These are phyloP conservation scores for human (Homo sapiens) DNA, from an alignment of 2,113 vertebrate genomes.

Conservation along the genomic window GRCh38 chr6:91344501-91345000, in stretches of 20 bases:
- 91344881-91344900: not conserved
- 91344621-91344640: not conserved
- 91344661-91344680: not conserved
- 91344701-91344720: not conserved
- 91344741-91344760: not conserved
- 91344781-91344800: not conserved
- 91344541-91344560: not conserved
- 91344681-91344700: not conserved
- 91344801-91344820: not conserved
- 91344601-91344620: not conserved
- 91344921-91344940: not conserved
- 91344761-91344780: not conserved
- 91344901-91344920: not conserved
- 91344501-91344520: not conserved
- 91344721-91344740: not conserved
- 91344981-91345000: not conserved
- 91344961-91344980: not conserved
- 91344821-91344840: not conserved
- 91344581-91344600: not conserved
- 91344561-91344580: not conserved
- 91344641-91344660: not conserved
- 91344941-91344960: not conserved
- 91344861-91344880: rapidly evolving
- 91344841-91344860: not conserved
- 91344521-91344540: not conserved